Percentiles rank a stretch among this genome's conserved stretches.
Conservation (phyloP, 1,140 invertebrate species). For the Hycleus cichorii region DNA sequence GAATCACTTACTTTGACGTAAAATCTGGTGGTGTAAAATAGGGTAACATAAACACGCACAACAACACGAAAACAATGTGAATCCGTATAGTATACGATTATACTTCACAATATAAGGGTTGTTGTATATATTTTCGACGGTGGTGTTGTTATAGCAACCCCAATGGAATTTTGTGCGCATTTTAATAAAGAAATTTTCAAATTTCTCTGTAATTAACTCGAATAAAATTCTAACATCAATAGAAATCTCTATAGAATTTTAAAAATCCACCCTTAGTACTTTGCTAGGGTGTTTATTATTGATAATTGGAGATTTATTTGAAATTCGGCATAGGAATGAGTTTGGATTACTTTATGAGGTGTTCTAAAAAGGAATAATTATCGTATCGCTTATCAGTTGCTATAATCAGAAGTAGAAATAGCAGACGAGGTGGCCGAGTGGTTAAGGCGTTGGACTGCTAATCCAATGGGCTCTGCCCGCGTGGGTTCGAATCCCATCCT, state of each 20-base stretch:
- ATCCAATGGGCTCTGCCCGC: conserved; percentile 52
- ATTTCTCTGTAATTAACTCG: neutral
- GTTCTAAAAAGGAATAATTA: neutral
- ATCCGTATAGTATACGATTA: neutral
- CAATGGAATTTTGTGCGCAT: conserved; percentile 5
- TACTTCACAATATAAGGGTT: neutral
- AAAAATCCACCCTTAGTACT: too few species aligned
- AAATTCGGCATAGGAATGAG: too few species aligned
- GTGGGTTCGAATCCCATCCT: conserved; percentile 49
- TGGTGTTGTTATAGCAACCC: conserved; percentile 15
- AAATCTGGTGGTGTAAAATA: conserved; percentile 4
- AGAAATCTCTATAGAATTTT: too few species aligned
- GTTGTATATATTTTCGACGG: conserved; percentile 11
- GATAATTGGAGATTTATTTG: too few species aligned
- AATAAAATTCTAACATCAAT: neutral
- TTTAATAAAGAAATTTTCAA: neutral
- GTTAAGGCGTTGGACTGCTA: conserved; percentile 52
- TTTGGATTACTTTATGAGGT: neutral
- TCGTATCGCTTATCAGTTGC: too few species aligned
- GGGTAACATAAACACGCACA: conserved; percentile 12
- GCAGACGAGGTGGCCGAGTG: conserved; percentile 46
- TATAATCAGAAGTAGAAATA: neutral
- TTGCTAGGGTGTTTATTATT: too few species aligned
- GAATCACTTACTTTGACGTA: neutral
- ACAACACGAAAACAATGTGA: conserved; percentile 13